phyloP scores from a whole-genome alignment of 1,140 invertebrate genomes.

The Chironomus tepperi region DNA sequence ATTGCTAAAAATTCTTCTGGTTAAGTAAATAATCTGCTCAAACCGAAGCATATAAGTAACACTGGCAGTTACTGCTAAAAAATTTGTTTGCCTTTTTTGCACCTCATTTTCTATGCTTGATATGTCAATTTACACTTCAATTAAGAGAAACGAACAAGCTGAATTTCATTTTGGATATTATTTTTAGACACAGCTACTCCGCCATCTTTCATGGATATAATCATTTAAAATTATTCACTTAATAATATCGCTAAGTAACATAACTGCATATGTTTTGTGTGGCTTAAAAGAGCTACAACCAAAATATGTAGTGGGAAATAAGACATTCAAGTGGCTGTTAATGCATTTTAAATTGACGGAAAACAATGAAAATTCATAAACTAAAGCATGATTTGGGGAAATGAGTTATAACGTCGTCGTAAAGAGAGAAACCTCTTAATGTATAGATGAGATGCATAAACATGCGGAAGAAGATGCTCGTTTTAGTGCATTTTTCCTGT shows the following conservation, averaged over 20 bases:
- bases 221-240: background rate
- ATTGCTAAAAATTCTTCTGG: conserved; percentile 7
- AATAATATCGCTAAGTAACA: conserved; percentile 9
- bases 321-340: conserved; percentile 3
- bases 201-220: background rate
- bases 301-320: background rate
- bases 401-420: conserved; percentile 1
- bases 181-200: background rate
- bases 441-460: background rate
- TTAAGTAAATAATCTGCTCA: conserved; percentile 19
- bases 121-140: background rate
- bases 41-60: background rate
- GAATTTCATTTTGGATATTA: background rate
- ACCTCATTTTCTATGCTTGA: conserved; percentile 20
- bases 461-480: no score
- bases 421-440: background rate
- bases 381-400: background rate
- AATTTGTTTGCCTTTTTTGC: conserved; percentile 16
- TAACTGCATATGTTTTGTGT: background rate
- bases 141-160: background rate
- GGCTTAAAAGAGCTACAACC: no score
- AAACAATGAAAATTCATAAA: conserved; percentile 11
- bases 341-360: conserved; percentile 9
- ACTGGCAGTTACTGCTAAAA: conserved; percentile 6
- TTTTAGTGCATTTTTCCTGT: no score